Base-by-base conservation (phyloP, 37 sponge, comb jelly and placozoan species). In the Cliona cf. orientalis region DNA sequence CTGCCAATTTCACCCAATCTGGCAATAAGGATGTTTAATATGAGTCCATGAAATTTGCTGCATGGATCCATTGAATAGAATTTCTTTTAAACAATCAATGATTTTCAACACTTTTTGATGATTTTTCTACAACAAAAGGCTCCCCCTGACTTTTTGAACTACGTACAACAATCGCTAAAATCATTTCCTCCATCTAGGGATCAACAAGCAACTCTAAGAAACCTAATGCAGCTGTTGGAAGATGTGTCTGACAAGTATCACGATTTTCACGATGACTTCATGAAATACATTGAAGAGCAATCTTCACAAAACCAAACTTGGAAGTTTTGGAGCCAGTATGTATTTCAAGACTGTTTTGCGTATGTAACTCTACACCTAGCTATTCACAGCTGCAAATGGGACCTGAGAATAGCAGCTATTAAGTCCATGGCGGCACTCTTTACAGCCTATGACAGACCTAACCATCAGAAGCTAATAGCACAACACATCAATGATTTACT, bases 271-370 rank as follows among this genome's bases (percentile, higher is more conserved):
- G 9, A 14, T 9, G 40, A 76, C 32, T 79, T 79, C n/a, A 33
- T 19, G 12, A 22, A 7, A 5, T 76, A 36, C 35, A 76, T 58
- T 17, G 19, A 58, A n/a, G 38, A 44, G 5, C 66, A 66, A 28
- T n/a, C 71, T 28, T 7, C 19, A 32, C 49, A 14, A n/a, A 63
- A 81, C 57, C 37, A 67, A 5, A 70, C 72, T 5, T 71, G 71
- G 82, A 81, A 69, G 40, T 78, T 78, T 64, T 78, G 79, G 79
- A 64, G 7, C 14, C 40, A 75, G 34, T 75, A 42, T 25, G 59
- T 75, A 33, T 58, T 75, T 31, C 55, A 58, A 33, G 76, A 78
- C 36, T 78, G 79, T 40, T 63, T 78, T 38, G 66, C 79, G 17
- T 78, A 78, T 28, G 36, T 75, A 17, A 17, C 58, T 49, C 76